Evolutionary conservation across 2,797 vertebrate species (phyloP).

Genomic region (Sebastolobus alascanus): DNA sequence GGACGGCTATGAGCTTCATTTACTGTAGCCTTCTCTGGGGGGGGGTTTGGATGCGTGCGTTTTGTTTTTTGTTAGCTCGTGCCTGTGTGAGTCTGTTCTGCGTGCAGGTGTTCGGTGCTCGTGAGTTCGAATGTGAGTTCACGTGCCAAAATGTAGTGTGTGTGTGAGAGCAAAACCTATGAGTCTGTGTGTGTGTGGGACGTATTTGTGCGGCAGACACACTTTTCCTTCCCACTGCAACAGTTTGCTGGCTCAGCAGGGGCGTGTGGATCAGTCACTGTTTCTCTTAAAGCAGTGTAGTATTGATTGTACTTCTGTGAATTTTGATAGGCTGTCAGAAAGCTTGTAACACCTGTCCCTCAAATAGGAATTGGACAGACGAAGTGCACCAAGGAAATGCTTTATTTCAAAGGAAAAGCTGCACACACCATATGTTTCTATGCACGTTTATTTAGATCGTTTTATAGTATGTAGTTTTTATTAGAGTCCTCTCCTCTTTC

Average conservation of each 20-base stretch:
- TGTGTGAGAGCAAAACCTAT: too few species aligned
- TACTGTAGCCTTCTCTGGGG: slow-evolving; percentile 71
- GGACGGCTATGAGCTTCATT: slow-evolving; percentile 78
- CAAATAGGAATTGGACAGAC: slow-evolving; percentile 41
- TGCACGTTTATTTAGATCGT: slow-evolving; percentile 13
- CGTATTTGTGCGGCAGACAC: slow-evolving; percentile 41
- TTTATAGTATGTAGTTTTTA: slow-evolving; percentile 10
- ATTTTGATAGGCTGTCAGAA: slow-evolving; percentile 71
- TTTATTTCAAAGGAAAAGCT: slow-evolving; percentile 7
- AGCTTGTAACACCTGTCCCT: slow-evolving; percentile 68
- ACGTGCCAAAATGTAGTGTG: slow-evolving; percentile 19
- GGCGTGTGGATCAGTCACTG: slow-evolving; percentile 65
- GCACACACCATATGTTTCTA: slow-evolving; percentile 8
- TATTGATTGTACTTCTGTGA: slow-evolving; percentile 71
- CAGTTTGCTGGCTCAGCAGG: slow-evolving; percentile 78
- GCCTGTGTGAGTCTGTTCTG: slow-evolving; percentile 40
- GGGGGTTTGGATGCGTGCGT: slow-evolving; percentile 57
- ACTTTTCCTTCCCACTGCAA: slow-evolving; percentile 62
- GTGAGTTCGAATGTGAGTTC: neutral
- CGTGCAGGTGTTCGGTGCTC: slow-evolving; percentile 51
- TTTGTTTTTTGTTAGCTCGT: slow-evolving; percentile 47
- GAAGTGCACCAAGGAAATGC: slow-evolving; percentile 12
- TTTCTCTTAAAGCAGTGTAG: slow-evolving; percentile 60
- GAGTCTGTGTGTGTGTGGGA: slow-evolving; percentile 7
- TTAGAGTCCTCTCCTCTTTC: neutral